Percentiles rank a stretch among this genome's conserved stretches.
Evolutionary conservation across 30 jellyfish, hydroid and myxozoan genomes (phyloP).

Genomic region (Hydractinia symbiolongicarpus): DNA sequence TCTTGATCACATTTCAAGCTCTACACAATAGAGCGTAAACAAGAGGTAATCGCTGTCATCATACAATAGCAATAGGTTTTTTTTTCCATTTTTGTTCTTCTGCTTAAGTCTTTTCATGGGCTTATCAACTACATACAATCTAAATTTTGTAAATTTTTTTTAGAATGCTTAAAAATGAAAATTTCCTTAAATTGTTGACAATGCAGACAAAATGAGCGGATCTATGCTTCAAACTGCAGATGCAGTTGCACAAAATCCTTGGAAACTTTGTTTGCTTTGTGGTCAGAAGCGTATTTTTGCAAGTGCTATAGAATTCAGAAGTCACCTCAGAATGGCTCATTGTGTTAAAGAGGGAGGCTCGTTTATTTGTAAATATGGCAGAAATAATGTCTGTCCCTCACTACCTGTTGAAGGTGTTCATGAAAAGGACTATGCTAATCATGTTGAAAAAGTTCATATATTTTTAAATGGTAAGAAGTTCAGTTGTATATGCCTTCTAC

Average conservation of each 20-base stretch:
- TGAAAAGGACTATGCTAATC: constrained; percentile 79
- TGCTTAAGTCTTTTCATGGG: too few species aligned
- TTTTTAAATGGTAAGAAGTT: constrained; percentile 62
- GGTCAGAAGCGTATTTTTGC: constrained; percentile 42
- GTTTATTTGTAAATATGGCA: constrained; percentile 89
- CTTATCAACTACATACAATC: too few species aligned
- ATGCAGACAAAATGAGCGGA: constrained; percentile 20
- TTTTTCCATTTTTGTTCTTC: too few species aligned
- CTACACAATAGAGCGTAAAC: too few species aligned
- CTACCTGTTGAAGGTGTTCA: constrained; percentile 94
- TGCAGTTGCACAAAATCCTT: constrained; percentile 87
- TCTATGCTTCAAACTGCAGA: constrained; percentile 82
- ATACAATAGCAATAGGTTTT: too few species aligned
- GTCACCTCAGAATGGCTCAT: constrained; percentile 70
- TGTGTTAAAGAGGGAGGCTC: constrained; percentile 98
- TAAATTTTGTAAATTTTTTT: too few species aligned
- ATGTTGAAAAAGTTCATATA: constrained; percentile 86
- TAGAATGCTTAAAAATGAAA: too few species aligned
- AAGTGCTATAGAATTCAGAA: constrained; percentile 57
- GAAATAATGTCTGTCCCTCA: constrained; percentile 90
- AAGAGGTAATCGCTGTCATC: too few species aligned
- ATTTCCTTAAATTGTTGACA: too few species aligned
- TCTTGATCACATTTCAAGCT: too few species aligned
- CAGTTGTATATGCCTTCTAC: too few species aligned
- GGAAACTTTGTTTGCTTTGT: constrained; percentile 85